Base-by-base conservation (phyloP, 2,797 vertebrate genomes). In the Pterois miles region DNA sequence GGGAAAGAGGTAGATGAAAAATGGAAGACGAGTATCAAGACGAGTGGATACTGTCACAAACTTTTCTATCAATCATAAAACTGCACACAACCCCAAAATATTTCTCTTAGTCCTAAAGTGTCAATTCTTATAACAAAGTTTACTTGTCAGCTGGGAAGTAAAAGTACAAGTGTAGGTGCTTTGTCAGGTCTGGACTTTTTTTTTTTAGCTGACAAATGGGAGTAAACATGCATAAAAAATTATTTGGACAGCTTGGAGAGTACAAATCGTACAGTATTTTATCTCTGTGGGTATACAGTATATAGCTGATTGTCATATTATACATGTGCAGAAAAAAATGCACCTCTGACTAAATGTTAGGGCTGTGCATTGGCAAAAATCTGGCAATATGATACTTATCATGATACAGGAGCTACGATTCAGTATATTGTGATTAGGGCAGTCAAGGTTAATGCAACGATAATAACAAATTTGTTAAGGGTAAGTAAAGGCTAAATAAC, bases 21-120 rank as follows among this genome's bases (percentile, higher is more conserved):
- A 89, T 82, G 62, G 62, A 83, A 87, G 85, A 87, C 60, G 36
- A 84, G 78, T 59, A 85, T 83, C 38, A 75, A 84, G 86, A 85
- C 74, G 74, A 88, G 88, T 74, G 75, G 71, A 80, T 81, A 60
- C 83, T 79, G 85, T 87, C 87, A 84, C 63, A 70, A 81, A 86
- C 74, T 84, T 83, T 85, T 88, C 85, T 78, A 86, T 92, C 90
- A 85, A 85, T 89, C 87, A 85, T 20, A 46, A 59, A 74, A 60
- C 29, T 22, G 46, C 7, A 3, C 76, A 68, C 34, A 59, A 50
- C 38, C 43, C 31, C 22, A 2, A 6, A 63, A 77, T 63, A 72
- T 76, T 78, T 70, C 68, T 54, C 66, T 57, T 74, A 60, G 59
- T 71, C 46, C 48, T 43, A 20, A 52, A 60, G 52, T 80, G 53